A percentile compares a stretch with the other conserved stretches of the same genome.
Evolutionary conservation across 2,797 vertebrate genomes (phyloP).

Genomic region (Oryzias dopingdopingensis): DNA sequence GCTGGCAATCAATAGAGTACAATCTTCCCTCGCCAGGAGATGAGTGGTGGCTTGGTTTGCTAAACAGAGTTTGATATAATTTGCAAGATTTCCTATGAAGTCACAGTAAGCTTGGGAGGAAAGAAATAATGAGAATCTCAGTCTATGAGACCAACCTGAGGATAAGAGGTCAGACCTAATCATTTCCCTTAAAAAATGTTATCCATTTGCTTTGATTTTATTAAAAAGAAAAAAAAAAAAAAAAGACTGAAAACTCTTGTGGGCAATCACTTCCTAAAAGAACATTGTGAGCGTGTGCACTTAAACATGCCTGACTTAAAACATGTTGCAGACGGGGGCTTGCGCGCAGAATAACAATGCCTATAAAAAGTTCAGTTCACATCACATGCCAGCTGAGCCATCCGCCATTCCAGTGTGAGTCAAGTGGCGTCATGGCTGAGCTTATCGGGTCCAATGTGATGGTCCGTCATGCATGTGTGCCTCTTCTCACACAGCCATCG

Average conservation of each 20-base stretch:
- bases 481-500: constrained; percentile 57
- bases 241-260: constrained; percentile 18
- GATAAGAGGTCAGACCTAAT: constrained; percentile 27
- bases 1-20: constrained; percentile 11
- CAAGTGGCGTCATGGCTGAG: constrained; percentile 41
- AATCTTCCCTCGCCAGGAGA: constrained; percentile 10
- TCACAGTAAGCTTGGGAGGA: constrained; percentile 8
- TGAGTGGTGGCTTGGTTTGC: constrained; percentile 27
- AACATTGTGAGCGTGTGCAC: constrained; percentile 16
- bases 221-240: constrained; percentile 9
- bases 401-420: constrained; percentile 47
- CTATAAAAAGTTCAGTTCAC: constrained; percentile 43
- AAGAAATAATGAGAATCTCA: constrained; percentile 13
- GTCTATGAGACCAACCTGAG: constrained; percentile 21
- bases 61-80: constrained; percentile 2
- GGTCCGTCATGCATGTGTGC: constrained; percentile 63
- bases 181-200: constrained; percentile 27
- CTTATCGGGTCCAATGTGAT: constrained; percentile 52
- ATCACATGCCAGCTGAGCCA: constrained; percentile 56
- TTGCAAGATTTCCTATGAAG: constrained; percentile 19
- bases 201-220: constrained; percentile 8
- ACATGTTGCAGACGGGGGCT: constrained; percentile 17
- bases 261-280: constrained; percentile 19
- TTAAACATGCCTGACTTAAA: not conserved
- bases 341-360: constrained; percentile 35